Percentiles rank a stretch among this genome's conserved stretches.
Evolutionary conservation across 1,140 invertebrate genomes (phyloP).

Genomic region (Ostrea edulis): DNA sequence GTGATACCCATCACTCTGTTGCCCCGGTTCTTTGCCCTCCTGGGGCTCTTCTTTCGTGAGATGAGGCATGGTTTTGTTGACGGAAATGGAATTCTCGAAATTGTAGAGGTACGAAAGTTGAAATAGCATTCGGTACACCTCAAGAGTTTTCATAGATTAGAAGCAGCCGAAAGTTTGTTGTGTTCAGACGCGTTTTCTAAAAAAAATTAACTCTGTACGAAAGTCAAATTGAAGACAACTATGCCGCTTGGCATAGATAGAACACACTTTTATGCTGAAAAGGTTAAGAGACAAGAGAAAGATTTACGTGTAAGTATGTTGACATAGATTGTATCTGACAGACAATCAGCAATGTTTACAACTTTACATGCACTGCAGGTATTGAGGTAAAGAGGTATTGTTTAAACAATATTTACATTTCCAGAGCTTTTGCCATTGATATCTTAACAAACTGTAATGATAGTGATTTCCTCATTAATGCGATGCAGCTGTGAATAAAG

Average conservation of each 20-base stretch:
- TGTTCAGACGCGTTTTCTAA: conserved; percentile 30
- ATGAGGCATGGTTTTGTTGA: conserved; percentile 39
- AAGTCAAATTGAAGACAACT: conserved; percentile 7
- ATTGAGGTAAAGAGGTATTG: too few species aligned
- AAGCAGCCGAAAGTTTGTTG: neutral
- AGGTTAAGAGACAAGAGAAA: conserved; percentile 65
- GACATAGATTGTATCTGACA: too few species aligned
- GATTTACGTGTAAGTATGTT: conserved; percentile 52
- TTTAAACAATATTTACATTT: too few species aligned
- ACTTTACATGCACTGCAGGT: too few species aligned
- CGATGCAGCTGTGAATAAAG: neutral
- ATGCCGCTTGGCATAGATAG: conserved; percentile 71
- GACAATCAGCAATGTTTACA: too few species aligned
- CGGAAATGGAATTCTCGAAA: neutral
- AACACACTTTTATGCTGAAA: conserved; percentile 67
- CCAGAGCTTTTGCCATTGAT: too few species aligned
- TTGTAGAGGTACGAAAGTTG: neutral
- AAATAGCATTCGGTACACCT: neutral
- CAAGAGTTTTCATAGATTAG: neutral
- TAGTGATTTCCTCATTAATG: neutral
- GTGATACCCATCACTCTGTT: neutral
- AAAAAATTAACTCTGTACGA: neutral
- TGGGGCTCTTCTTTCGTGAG: neutral
- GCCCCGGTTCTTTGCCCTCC: neutral
- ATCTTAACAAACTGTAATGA: too few species aligned